phyloP scores from a whole-genome alignment of 23 tunicate genomes.

The Trididemnum nubilum region DNA sequence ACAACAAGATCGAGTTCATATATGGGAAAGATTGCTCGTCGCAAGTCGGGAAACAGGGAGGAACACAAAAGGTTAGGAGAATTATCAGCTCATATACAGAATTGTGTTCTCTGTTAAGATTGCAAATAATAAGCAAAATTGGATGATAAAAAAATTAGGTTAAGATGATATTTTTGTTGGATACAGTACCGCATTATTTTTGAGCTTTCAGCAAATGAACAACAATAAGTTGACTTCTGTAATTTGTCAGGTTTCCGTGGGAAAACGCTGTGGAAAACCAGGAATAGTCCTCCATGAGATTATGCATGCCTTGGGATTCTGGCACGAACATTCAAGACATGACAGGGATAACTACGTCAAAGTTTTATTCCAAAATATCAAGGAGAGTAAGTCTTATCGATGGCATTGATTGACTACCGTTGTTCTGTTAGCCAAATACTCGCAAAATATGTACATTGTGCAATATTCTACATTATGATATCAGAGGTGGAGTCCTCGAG shows the following conservation, averaged over 20 bases:
- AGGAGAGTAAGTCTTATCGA: conserved; percentile 14
- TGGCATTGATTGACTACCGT: too few relatives aligned
- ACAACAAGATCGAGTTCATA: conserved; percentile 24
- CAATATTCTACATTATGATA: too few relatives aligned
- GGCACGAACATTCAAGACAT: conserved; percentile 25
- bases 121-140: too few relatives aligned
- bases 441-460: too few relatives aligned
- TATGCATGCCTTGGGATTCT: conserved; percentile 27
- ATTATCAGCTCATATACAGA: not conserved
- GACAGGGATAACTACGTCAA: conserved; percentile 2
- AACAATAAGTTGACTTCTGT: too few relatives aligned
- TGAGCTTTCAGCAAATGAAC: too few relatives aligned
- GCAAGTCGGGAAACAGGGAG: conserved; percentile 31
- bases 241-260: conserved; percentile 17
- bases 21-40: conserved; percentile 33
- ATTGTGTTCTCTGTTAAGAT: not conserved
- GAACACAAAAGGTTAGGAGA: conserved; percentile 24
- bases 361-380: conserved; percentile 3
- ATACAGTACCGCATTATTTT: too few relatives aligned
- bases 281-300: conserved; percentile 15
- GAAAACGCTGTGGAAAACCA: not conserved
- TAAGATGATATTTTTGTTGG: too few relatives aligned
- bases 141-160: too few relatives aligned
- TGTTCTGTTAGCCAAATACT: too few relatives aligned
- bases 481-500: too few relatives aligned